These are phyloP conservation scores for Sylvia atricapilla DNA, from an alignment of 2,113 vertebrate species.

Conservation along the genomic window DNA sequence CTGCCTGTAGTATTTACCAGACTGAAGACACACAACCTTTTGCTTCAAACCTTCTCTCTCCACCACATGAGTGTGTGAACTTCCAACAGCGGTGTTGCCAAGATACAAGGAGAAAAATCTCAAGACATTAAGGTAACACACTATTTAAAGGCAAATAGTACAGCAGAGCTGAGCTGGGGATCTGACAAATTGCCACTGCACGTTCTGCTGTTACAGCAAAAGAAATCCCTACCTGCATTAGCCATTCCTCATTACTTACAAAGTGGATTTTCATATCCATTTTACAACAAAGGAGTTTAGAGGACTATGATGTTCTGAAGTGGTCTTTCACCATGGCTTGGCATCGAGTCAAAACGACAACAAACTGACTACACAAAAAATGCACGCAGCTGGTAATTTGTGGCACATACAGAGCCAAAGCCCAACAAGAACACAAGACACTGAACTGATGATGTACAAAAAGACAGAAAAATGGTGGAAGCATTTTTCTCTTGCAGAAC, in stretches of 20 bases:
- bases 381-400: background rate
- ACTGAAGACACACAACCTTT: background rate
- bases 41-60: background rate
- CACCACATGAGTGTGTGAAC: background rate
- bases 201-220: conserved; percentile 50
- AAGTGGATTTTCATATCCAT: conserved; percentile 49
- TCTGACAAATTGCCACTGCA: conserved; percentile 33
- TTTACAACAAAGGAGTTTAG: conserved; percentile 37
- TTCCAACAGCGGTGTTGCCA: conserved; percentile 37
- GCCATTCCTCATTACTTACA: conserved; percentile 35
- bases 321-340: conserved; percentile 17
- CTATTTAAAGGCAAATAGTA: conserved; percentile 32
- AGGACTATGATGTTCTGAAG: conserved; percentile 37
- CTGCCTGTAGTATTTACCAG: background rate
- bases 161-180: background rate
- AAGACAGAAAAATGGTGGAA: background rate
- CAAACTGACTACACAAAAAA: conserved; percentile 11
- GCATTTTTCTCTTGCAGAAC: background rate
- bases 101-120: conserved; percentile 47
- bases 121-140: conserved; percentile 25
- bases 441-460: background rate
- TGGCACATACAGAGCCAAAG: background rate
- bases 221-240: conserved; percentile 52
- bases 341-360: background rate
- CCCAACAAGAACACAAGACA: background rate